Evolutionary conservation across 2,888 invertebrate genomes (phyloP).

Genomic region (Eupithecia inturbata): DNA sequence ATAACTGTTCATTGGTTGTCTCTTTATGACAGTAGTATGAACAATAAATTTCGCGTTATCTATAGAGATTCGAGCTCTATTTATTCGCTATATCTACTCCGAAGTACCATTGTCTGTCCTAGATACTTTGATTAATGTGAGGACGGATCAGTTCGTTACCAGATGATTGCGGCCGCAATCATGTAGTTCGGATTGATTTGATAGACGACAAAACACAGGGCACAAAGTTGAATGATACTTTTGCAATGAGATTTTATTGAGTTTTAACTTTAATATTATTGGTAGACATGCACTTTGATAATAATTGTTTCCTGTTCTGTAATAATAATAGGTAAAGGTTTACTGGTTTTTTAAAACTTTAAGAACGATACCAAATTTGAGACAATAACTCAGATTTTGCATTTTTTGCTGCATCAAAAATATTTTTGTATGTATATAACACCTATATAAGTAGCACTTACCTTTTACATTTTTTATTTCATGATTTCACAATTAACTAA

Average conservation of each 20-base stretch:
- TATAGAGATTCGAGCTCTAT: not conserved
- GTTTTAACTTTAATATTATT: not conserved
- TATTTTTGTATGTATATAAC: too few relatives aligned
- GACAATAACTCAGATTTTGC: not conserved
- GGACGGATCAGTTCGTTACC: conserved; percentile 44
- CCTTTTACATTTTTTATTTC: too few relatives aligned
- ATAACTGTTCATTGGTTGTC: not conserved
- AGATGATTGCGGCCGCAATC: conserved; percentile 49
- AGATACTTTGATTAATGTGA: conserved; percentile 70
- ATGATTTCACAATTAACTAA: not conserved
- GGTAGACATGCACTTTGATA: not conserved
- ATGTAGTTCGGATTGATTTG: conserved; percentile 26
- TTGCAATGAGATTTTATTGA: not conserved
- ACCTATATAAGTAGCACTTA: too few relatives aligned
- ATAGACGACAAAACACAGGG: conserved; percentile 22
- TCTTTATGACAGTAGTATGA: not conserved
- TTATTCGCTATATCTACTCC: conserved; percentile 18
- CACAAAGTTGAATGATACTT: conserved; percentile 10
- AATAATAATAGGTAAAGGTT: not conserved
- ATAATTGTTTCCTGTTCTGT: not conserved
- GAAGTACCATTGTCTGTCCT: conserved; percentile 51
- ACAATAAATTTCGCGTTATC: not conserved
- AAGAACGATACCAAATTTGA: not conserved
- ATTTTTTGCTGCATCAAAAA: not conserved
- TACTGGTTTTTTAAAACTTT: not conserved